Conservation (phyloP, 2,797 vertebrate species). For the Lemur catta region DNA sequence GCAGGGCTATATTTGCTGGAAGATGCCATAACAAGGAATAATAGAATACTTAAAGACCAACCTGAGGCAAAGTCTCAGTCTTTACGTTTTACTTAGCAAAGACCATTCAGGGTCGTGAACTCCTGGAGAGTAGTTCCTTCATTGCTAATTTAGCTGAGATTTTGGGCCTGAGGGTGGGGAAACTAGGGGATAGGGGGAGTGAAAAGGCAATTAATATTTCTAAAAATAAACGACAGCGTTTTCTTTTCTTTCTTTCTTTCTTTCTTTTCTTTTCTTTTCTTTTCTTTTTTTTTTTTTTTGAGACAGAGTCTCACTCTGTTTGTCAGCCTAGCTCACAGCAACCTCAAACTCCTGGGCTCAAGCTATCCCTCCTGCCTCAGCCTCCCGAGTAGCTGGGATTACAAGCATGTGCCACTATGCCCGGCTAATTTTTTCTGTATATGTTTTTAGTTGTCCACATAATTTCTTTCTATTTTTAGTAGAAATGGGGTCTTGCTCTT, state of each 20-base stretch:
- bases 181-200: background rate
- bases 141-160: background rate
- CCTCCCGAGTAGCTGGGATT: no score
- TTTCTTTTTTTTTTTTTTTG: no score
- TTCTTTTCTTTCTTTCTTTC: background rate
- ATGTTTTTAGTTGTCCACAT: no score
- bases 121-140: background rate
- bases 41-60: background rate
- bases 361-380: no score
- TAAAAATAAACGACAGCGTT: background rate
- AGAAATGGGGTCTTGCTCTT: no score
- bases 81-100: background rate
- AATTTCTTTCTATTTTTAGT: no score
- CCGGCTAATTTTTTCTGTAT: no score
- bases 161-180: background rate
- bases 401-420: no score
- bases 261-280: background rate
- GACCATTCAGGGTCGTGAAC: background rate
- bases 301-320: no score
- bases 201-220: background rate
- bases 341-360: no score
- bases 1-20: background rate
- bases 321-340: no score
- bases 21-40: background rate
- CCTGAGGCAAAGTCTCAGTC: background rate